Evolutionary conservation across 2,888 invertebrate genomes (phyloP).

Genomic region (Punctoribates punctum): DNA sequence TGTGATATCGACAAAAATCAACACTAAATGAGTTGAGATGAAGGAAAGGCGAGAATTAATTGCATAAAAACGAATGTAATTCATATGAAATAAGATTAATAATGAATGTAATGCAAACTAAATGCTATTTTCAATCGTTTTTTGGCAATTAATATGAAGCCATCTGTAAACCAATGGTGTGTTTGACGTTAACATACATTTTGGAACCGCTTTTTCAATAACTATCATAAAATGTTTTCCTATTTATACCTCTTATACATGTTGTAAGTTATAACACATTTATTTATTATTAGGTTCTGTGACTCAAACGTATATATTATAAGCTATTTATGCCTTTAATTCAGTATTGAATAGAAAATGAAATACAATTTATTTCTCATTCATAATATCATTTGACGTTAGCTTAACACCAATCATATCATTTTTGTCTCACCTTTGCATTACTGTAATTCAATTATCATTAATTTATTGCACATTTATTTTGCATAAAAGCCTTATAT

Average conservation of each 20-base stretch:
- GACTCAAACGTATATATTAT: not conserved
- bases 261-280: not conserved
- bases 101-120: not conserved
- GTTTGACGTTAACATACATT: conserved; percentile 3
- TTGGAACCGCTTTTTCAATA: not conserved
- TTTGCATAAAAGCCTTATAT: not conserved
- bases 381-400: not conserved
- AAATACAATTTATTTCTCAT: not conserved
- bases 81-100: too few relatives aligned
- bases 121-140: not conserved
- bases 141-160: not conserved
- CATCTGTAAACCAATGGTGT: not conserved
- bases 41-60: too few relatives aligned
- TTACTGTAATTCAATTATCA: too few relatives aligned
- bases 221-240: not conserved
- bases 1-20: too few relatives aligned
- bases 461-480: conserved; percentile 8
- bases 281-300: not conserved
- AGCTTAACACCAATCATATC: not conserved
- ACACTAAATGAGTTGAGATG: too few relatives aligned
- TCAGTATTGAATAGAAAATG: not conserved
- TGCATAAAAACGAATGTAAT: too few relatives aligned
- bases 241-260: not conserved
- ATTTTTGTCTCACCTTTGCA: not conserved
- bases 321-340: conserved; percentile 2